Percentiles rank a stretch among this genome's conserved stretches.
Conservation (phyloP, 2,797 vertebrate genomes). For the Sebastes trivittatus region DNA sequence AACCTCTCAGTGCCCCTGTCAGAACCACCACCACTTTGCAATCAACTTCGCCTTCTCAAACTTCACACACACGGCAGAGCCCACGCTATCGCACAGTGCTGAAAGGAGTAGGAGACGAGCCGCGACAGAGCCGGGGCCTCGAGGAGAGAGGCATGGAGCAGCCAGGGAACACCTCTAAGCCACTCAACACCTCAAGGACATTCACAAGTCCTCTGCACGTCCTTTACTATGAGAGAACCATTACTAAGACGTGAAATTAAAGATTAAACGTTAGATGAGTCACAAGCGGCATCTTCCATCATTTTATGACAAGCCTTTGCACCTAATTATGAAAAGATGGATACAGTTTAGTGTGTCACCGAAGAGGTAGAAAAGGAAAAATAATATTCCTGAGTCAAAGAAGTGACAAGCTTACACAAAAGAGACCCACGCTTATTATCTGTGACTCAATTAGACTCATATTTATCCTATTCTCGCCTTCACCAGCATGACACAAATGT, state of each 20-base stretch:
- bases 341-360: not conserved
- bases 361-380: not conserved
- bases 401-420: slow-evolving; percentile 15
- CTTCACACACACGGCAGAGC: slow-evolving; percentile 55
- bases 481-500: slow-evolving; percentile 13
- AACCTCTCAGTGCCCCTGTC: slow-evolving; percentile 59
- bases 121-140: slow-evolving; percentile 15
- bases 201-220: not conserved
- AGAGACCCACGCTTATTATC: not conserved
- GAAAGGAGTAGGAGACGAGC: slow-evolving; percentile 25
- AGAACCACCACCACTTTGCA: slow-evolving; percentile 61
- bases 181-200: not conserved
- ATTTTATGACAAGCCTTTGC: not conserved
- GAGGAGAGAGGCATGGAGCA: slow-evolving; percentile 17
- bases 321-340: not conserved
- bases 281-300: not conserved
- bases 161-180: slow-evolving; percentile 14
- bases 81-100: slow-evolving; percentile 23
- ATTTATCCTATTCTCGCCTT: not conserved
- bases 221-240: not conserved
- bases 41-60: slow-evolving; percentile 57
- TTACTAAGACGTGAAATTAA: slow-evolving; percentile 1
- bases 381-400: not conserved
- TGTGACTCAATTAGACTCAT: not conserved
- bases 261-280: slow-evolving; percentile 1